Evolutionary conservation across 1,140 invertebrate genomes (phyloP).

Genomic region (Pseudomyrmex dendroicus): DNA sequence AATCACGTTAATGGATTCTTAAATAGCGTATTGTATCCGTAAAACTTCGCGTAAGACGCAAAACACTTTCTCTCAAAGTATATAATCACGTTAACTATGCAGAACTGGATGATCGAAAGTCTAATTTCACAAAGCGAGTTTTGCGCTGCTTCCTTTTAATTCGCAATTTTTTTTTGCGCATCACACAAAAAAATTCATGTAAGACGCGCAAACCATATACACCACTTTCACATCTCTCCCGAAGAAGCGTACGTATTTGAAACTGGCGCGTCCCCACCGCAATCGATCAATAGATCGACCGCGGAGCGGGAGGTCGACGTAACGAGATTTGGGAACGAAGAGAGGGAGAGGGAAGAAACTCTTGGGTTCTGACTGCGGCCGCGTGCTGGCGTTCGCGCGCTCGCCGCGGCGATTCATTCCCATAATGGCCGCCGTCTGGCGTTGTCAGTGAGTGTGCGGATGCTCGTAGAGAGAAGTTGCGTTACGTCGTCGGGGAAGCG

Average conservation of each 20-base stretch:
- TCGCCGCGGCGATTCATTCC: conserved; percentile 72
- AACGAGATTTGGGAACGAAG: neutral
- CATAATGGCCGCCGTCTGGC: conserved; percentile 83
- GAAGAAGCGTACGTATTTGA: neutral
- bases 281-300: conserved; percentile 9
- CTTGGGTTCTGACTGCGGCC: conserved; percentile 51
- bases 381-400: conserved; percentile 72
- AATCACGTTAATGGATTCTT: neutral
- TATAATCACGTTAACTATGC: too few species aligned
- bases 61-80: neutral
- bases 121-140: too few species aligned
- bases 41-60: neutral
- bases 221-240: neutral
- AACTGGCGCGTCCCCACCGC: conserved; percentile 13
- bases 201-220: neutral
- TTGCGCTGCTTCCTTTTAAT: too few species aligned
- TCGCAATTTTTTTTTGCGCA: too few species aligned
- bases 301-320: neutral
- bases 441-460: conserved; percentile 77
- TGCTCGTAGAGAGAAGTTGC: conserved; percentile 53
- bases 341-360: neutral
- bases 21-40: too few species aligned
- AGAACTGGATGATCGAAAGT: too few species aligned
- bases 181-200: neutral
- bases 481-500: conserved; percentile 33